Evolutionary conservation across 1,140 invertebrate genomes (phyloP), one percentile per base, ranked within the genome.

Genomic region (Trissolcus basalis): DNA sequence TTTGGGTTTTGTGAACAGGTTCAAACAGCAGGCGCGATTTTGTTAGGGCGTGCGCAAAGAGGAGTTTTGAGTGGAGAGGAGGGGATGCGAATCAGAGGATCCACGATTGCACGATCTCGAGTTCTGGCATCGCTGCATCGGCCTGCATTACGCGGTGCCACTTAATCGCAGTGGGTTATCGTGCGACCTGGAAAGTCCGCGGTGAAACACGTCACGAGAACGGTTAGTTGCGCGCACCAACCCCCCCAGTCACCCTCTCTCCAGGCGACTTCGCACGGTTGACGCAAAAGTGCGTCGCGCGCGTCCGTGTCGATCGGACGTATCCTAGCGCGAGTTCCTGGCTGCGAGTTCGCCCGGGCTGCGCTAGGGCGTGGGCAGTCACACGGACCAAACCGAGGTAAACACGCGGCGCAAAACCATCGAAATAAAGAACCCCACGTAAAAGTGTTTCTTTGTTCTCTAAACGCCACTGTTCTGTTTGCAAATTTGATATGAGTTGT

Each of bases 311-410:
- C 39, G 39, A 43, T 11, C 43, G 7, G 19, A 27, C 13, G 43
- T 1, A 13, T 44, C n/a, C 43, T 44, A 11, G 43, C 43, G 12
- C 43, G 12, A 11, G 43, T 44, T 44, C 43, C 43, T 44, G 43
- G 12, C 36, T n/a, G 36, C 9, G 36, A 39, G 36, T 27, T 27
- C 19, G 6, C 19, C 19, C 19, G 19, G 19, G 19, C 19, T 27
- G 19, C 19, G 19, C 19, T 27, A 65, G 61, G 61, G 61, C 61
- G 61, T 65, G 51, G 61, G 61, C 61, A 48, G 61, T 55, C 35
- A 27, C 19, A 27, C 19, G 19, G n/a, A n/a, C n/a, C n/a, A n/a
- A 27, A 27, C 19, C 19, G 19, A 58, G 47, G 55, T 55, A 44
- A 33, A 27, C 14, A 27, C 1, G 19, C 19, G 1, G 19, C 1